Percentiles rank a stretch among this genome's conserved stretches.
phyloP scores from a whole-genome alignment of 2,113 vertebrate genomes.

The Spilogale gracilis region DNA sequence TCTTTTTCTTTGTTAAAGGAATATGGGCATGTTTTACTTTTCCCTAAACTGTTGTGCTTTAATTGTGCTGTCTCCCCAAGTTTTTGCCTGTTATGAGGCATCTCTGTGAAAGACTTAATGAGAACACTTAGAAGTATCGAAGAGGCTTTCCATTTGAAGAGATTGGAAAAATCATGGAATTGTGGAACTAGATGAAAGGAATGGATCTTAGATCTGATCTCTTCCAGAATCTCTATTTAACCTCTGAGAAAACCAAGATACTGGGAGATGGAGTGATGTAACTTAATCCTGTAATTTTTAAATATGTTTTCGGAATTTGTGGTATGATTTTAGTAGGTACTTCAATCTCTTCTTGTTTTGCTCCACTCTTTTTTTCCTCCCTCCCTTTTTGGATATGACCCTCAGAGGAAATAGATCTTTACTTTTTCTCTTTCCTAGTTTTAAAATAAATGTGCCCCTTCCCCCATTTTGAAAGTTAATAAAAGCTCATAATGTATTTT shows the following conservation, averaged over 20 bases:
- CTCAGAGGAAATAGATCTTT: not conserved
- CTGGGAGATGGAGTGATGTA: not conserved
- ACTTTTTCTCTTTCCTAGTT: not conserved
- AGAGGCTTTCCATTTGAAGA: conserved; percentile 38
- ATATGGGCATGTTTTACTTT: not conserved
- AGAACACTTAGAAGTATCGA: not conserved
- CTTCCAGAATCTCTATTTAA: not conserved
- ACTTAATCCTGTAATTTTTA: not conserved
- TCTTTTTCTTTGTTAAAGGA: conserved; percentile 53
- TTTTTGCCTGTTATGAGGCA: not conserved
- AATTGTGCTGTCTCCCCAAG: not conserved
- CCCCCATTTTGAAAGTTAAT: not conserved
- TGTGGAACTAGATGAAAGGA: conserved; percentile 3
- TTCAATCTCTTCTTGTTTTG: not conserved
- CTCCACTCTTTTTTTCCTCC: accelerated
- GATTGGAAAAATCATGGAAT: not conserved
- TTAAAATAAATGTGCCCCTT: not conserved
- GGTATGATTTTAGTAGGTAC: not conserved
- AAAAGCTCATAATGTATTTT: not conserved
- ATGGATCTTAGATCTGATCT: not conserved
- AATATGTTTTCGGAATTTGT: conserved; percentile 26
- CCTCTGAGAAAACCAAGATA: conserved; percentile 1
- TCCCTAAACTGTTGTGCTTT: not conserved
- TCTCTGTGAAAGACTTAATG: conserved; percentile 1
- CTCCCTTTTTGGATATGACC: not conserved